phyloP scores from a whole-genome alignment of 2,797 vertebrate genomes.

The Apogon hyalosoma region DNA sequence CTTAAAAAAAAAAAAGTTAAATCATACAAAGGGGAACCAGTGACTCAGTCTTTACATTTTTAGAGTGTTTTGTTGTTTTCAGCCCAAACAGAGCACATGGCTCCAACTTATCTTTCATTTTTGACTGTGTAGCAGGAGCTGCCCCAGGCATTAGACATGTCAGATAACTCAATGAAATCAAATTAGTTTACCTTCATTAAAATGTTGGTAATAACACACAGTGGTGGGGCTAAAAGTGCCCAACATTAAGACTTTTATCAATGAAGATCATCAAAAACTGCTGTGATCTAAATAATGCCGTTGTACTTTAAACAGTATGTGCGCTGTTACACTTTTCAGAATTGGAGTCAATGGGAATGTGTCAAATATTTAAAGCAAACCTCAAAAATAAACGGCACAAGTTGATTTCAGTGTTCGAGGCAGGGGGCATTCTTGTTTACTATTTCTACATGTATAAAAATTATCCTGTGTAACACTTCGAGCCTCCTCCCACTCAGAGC shows the following conservation, averaged over 20 bases:
- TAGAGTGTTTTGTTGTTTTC: too few species aligned
- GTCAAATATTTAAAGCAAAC: conserved; percentile 15
- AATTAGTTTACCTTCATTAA: too few species aligned
- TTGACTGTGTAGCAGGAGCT: conserved; percentile 5
- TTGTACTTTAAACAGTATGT: too few species aligned
- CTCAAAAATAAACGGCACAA: conserved; percentile 8
- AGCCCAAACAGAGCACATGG: conserved; percentile 4
- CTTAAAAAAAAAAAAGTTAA: not conserved
- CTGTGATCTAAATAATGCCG: too few species aligned
- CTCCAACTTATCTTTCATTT: conserved; percentile 1
- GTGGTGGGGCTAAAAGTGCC: not conserved
- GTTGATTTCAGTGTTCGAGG: conserved; percentile 24
- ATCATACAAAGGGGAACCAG: not conserved
- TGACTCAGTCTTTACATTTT: conserved; percentile 14
- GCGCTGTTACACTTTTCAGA: too few species aligned
- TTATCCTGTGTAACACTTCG: conserved; percentile 32
- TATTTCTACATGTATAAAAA: conserved; percentile 33
- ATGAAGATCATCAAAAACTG: not conserved
- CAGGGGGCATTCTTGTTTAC: conserved; percentile 12
- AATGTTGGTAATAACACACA: too few species aligned
- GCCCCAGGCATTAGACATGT: not conserved
- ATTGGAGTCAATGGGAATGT: conserved; percentile 13
- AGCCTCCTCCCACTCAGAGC: conserved; percentile 14
- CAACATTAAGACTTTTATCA: conserved; percentile 10
- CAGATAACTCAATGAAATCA: too few species aligned